Conservation (phyloP, 2,797 vertebrate genomes). For the Leuciscus waleckii region DNA sequence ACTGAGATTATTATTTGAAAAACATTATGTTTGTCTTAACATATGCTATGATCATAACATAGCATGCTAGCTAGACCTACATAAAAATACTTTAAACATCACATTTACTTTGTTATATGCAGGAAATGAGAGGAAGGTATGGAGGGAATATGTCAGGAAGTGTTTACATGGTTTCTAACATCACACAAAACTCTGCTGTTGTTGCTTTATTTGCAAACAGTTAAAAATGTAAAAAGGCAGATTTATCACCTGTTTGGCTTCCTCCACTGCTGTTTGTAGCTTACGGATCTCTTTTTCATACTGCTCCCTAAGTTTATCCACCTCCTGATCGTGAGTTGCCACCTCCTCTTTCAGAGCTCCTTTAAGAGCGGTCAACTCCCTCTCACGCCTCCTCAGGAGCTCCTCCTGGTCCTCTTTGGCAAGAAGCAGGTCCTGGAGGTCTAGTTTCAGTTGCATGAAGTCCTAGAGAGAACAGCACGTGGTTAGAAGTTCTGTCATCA, state of each 20-base stretch:
- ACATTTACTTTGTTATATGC: background rate
- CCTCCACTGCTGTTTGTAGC: conserved; percentile 82
- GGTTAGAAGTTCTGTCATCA: background rate
- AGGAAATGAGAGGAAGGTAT: background rate
- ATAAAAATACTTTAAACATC: background rate
- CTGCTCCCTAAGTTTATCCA: conserved; percentile 92
- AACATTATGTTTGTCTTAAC: background rate
- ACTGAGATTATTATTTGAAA: background rate
- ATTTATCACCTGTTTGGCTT: conserved; percentile 83
- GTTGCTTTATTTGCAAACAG: background rate
- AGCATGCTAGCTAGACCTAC: background rate
- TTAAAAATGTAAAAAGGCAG: background rate
- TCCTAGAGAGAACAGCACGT: conserved; percentile 75
- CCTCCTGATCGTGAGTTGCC: conserved; percentile 90
- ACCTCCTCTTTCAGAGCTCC: conserved; percentile 97
- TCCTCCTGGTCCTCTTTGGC: conserved; percentile 94
- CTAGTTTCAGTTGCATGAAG: conserved; percentile 87
- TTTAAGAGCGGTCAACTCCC: conserved; percentile 93
- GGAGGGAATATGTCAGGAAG: background rate
- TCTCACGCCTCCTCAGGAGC: conserved; percentile 87
- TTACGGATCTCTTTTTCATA: conserved; percentile 85
- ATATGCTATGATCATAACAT: background rate
- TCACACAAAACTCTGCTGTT: background rate
- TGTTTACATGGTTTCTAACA: background rate
- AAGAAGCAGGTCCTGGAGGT: conserved; percentile 85